Evolutionary conservation across 2,797 vertebrate species (phyloP), one percentile per base, ranked within the genome.

Genomic region (Sebastiscus tertius): DNA sequence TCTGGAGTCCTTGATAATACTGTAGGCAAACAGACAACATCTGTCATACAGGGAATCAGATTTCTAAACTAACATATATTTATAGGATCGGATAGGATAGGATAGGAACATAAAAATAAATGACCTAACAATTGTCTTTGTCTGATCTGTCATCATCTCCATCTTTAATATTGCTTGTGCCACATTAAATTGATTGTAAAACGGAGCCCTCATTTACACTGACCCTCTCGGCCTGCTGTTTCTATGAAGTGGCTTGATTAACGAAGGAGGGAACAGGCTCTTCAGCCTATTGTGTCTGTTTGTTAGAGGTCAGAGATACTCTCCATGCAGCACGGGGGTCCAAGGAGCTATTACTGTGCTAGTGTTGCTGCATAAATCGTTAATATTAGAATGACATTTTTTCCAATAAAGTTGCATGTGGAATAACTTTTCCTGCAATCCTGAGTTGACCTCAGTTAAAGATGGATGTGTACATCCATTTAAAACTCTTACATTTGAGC

Each of bases 221-320:
- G 39, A 52, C 39, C 54, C 49, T 52, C 9, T 67, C 8, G 4
- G 24, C 31, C 58, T 65, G 29, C 42, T 49, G 31, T 31, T 18
- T 73, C 52, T 9, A 33, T 70, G 55, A 77, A 67, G 62, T 16
- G 11, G 12, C 74, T 62, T 84, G 49, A 82, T 77, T 70, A 81
- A 64, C 29, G 13, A 27, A 29, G 42, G 34, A 8, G 20, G 34
- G 33, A 52, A 33, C 27, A 16, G 7, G 20, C 8, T 72, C 63
- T 34, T 56, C 46, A 54, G 26, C 6, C 20, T 16, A 9, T 29
- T 68, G 4, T 52, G 18, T 60, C 42, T 8, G 64, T 34, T 66
- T 34, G 16, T 52, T 22, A 63, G n/a, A 46, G 68, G 54, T 54
- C 34, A 63, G 34, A 29, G 29, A 59, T 18, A 10, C n/a, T 62